Base-by-base conservation (phyloP, 2,888 invertebrate species). In the Frankliniella intonsa region DNA sequence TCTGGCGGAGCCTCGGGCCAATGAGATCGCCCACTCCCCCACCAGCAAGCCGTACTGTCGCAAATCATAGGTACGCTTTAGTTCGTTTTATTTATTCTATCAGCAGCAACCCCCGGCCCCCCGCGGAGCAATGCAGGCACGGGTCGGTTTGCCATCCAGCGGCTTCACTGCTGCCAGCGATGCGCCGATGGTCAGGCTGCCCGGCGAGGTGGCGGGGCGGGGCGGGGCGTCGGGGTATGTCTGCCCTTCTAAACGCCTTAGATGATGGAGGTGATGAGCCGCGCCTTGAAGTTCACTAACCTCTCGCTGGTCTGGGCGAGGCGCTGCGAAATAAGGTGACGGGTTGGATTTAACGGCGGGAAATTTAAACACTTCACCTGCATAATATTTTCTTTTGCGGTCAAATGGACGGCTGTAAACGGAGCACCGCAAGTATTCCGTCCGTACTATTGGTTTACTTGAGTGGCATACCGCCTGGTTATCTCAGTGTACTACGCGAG, bases 211-310 rank as follows among this genome's bases (percentile, higher is more conserved):
- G 62, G 87, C 0, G 94, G 93, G 87, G 95, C 95, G 81, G 92
- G 88, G 88, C 90, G 86, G 87, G 90, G 90, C 12, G 93, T 91
- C 7, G 91, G 90, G 3, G 94, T 94, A 25, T 93, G 91, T 81
- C 88, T 88, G 50, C 89, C 93, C 86, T 83, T 95, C 89, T 81
- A 95, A 92, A 84, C 95, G 89, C 17, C 85, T 92, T 95, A 95
- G 90, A 96, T 95, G 89, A 95, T 93, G 86, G 95, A 94, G 87
- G 95, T 96, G 89, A 96, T 94, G 87, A 96, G 91, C 90, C 95
- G 93, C 88, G 95, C 95, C 91, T 95, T 96, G 93, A 95, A 96
- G 93, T 95, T 95, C 87, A 96, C 95, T 90, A 96, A 93, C 89
- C 94, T 92, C 89, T 96, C 95, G 88, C 95, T 95, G 88, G 95